Conservation (phyloP, 2,797 vertebrate species). For the Ateles fusciceps region DNA sequence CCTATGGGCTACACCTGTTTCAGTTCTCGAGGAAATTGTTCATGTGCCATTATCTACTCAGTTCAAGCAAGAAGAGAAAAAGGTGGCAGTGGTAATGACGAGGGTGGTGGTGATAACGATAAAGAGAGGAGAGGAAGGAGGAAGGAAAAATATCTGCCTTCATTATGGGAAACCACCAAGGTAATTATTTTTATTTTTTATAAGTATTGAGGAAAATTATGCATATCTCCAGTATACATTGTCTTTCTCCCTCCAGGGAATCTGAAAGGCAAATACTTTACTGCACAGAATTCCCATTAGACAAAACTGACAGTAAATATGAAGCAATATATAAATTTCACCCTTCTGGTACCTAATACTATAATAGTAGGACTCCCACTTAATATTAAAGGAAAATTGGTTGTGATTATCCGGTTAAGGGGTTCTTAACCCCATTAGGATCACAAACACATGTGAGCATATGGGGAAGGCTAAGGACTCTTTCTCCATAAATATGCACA, state of each 20-base stretch:
- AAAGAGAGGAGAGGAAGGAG: background rate
- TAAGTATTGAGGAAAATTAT: background rate
- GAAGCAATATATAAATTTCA: background rate
- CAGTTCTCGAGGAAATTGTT: background rate
- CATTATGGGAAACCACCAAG: background rate
- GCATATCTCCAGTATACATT: background rate
- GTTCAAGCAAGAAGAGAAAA: background rate
- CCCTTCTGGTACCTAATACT: background rate
- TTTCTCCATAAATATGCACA: background rate
- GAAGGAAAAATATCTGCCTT: background rate
- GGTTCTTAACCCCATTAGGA: background rate
- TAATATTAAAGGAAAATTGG: background rate
- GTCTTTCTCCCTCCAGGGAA: background rate
- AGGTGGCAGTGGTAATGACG: rapidly evolving
- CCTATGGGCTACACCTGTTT: too few species aligned
- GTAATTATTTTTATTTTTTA: background rate
- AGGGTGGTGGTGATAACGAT: background rate
- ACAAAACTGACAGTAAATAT: background rate
- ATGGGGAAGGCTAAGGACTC: background rate
- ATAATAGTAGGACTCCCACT: background rate
- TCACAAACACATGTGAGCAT: background rate
- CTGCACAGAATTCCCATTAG: background rate
- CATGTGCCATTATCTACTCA: too few species aligned
- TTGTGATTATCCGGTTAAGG: background rate
- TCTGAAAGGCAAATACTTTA: background rate